Conservation (phyloP, 2,113 vertebrate genomes). For the Cynoglossus semilaevis region DNA sequence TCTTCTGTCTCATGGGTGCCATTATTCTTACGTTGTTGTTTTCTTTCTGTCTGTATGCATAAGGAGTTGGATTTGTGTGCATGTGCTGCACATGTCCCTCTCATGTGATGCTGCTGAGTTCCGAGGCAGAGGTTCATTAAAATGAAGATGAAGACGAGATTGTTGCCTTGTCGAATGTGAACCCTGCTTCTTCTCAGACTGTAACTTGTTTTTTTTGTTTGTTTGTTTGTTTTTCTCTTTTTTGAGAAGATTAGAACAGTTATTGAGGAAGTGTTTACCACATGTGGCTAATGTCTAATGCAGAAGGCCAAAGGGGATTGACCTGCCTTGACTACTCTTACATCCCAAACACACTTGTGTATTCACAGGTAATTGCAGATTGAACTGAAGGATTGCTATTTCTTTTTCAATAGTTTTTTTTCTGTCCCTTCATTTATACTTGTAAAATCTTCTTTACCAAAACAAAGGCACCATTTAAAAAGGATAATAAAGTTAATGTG, state of each 20-base stretch:
- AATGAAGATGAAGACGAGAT: slow-evolving; percentile 34
- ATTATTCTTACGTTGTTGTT: slow-evolving; percentile 54
- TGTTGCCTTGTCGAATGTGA: slow-evolving; percentile 52
- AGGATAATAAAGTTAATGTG: slow-evolving; percentile 67
- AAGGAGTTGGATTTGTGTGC: slow-evolving; percentile 33
- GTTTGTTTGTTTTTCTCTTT: slow-evolving; percentile 5
- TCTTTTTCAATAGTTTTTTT: too few relatives aligned
- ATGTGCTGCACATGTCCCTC: slow-evolving; percentile 8
- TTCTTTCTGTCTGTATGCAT: slow-evolving; percentile 35
- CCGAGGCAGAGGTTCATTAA: slow-evolving; percentile 34
- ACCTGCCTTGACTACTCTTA: slow-evolving; percentile 45
- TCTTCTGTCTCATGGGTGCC: slow-evolving; percentile 62
- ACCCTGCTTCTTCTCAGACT: slow-evolving; percentile 36
- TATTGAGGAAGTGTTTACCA: slow-evolving; percentile 10
- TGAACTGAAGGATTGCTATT: slow-evolving; percentile 43
- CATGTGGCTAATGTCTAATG: slow-evolving; percentile 37
- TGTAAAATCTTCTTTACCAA: slow-evolving; percentile 65
- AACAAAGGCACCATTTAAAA: slow-evolving; percentile 51
- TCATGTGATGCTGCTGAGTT: slow-evolving; percentile 35
- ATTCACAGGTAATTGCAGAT: slow-evolving; percentile 40
- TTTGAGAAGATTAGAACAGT: slow-evolving; percentile 20
- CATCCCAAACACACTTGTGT: slow-evolving; percentile 47
- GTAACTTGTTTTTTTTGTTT: slow-evolving; percentile 25
- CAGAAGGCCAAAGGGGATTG: slow-evolving; percentile 29
- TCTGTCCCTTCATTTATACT: slow-evolving; percentile 68